phyloP scores from a whole-genome alignment of 2,113 vertebrate species.

The Thalassarche chlororhynchos region DNA sequence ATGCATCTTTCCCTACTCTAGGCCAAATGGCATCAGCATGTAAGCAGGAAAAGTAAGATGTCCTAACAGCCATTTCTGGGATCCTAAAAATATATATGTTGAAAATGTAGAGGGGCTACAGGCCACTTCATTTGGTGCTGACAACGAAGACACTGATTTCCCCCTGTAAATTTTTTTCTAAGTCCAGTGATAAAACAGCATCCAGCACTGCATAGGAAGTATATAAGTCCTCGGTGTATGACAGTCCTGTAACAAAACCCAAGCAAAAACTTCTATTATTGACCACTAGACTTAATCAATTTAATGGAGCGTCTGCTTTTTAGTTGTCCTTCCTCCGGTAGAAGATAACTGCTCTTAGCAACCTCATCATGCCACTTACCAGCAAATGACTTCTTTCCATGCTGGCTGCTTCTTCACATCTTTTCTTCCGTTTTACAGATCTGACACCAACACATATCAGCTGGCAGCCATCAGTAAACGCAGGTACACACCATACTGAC shows the following conservation, averaged over 20 bases:
- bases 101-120: background rate
- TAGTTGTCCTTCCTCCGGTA: background rate
- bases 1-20: background rate
- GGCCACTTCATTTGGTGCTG: background rate
- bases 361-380: background rate
- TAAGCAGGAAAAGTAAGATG: background rate
- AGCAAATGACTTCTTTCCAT: background rate
- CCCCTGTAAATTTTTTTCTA: background rate
- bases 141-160: background rate
- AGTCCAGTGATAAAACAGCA: background rate
- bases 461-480: constrained; percentile 68
- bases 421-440: background rate
- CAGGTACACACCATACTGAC: constrained; percentile 66
- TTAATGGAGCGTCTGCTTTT: background rate
- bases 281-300: background rate
- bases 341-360: background rate
- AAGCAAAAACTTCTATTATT: background rate
- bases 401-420: background rate
- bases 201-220: background rate
- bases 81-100: background rate
- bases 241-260: background rate
- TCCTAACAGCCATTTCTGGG: background rate
- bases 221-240: background rate
- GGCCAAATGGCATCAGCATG: background rate
- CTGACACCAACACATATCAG: constrained; percentile 62